Conservation (phyloP, 1,140 invertebrate genomes). For the Lordiphosa mommai region DNA sequence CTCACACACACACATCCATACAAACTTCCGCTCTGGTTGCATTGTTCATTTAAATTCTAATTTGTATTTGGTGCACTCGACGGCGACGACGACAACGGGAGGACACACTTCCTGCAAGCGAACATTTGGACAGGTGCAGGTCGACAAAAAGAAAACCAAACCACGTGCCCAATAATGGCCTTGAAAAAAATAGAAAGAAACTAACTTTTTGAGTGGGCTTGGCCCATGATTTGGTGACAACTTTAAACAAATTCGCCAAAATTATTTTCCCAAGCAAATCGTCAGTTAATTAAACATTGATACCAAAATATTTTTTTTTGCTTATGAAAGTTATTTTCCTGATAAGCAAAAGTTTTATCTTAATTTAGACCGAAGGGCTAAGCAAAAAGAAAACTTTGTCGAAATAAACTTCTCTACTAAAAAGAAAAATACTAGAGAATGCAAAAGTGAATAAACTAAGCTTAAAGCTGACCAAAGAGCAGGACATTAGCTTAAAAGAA, state of each 20-base stretch:
- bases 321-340: constrained; percentile 11
- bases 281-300: background rate
- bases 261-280: background rate
- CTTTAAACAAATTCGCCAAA: constrained; percentile 4
- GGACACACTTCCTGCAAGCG: constrained; percentile 59
- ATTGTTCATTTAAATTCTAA: constrained; percentile 78
- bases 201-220: background rate
- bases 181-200: constrained; percentile 50
- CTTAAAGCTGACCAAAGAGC: too few species aligned
- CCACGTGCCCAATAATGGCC: constrained; percentile 63
- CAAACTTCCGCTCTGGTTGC: constrained; percentile 66
- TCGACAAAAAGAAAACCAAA: constrained; percentile 23
- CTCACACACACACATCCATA: constrained; percentile 35
- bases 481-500: too few species aligned
- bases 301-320: background rate
- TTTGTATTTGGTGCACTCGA: constrained; percentile 75
- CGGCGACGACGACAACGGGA: constrained; percentile 31
- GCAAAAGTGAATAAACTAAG: too few species aligned
- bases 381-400: constrained; percentile 11
- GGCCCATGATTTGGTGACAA: constrained; percentile 1
- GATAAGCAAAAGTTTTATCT: constrained; percentile 21
- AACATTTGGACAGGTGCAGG: constrained; percentile 45
- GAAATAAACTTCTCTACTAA: too few species aligned
- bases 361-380: constrained; percentile 2
- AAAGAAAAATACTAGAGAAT: too few species aligned